Evolutionary conservation across 1,140 invertebrate species (phyloP).

Genomic region (Maconellicoccus hirsutus): DNA sequence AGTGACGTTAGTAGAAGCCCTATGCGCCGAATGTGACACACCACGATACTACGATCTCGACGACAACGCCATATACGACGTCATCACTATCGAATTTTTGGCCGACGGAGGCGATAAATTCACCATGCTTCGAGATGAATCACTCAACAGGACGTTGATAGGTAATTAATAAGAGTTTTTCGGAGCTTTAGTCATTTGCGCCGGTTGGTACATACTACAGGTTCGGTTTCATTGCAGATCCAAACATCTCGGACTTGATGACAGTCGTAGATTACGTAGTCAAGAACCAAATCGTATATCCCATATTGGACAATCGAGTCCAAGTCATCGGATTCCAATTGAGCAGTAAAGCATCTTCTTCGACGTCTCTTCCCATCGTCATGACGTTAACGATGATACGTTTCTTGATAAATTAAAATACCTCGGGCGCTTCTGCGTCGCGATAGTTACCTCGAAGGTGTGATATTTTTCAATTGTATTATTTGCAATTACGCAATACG

Average conservation of each 20-base stretch:
- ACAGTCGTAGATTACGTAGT: too few relatives aligned
- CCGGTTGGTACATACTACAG: too few relatives aligned
- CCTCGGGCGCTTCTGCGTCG: too few relatives aligned
- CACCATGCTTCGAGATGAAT: conserved; percentile 21
- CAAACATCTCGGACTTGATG: not conserved
- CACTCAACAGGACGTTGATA: not conserved
- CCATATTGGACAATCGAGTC: not conserved
- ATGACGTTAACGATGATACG: too few relatives aligned
- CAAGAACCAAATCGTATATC: not conserved
- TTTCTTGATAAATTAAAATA: too few relatives aligned
- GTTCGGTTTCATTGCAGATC: not conserved
- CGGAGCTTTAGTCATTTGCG: not conserved
- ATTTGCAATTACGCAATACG: too few relatives aligned
- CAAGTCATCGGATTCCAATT: not conserved
- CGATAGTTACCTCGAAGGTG: too few relatives aligned
- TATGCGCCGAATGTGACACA: conserved; percentile 41
- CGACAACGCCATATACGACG: conserved; percentile 35
- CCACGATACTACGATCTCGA: conserved; percentile 37
- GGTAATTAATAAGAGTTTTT: not conserved
- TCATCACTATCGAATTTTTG: conserved; percentile 41
- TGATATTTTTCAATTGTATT: too few relatives aligned
- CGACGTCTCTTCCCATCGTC: not conserved
- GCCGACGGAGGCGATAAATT: conserved; percentile 45
- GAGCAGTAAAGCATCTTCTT: not conserved
- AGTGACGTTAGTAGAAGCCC: conserved; percentile 39